Evolutionary conservation across 2,888 invertebrate genomes (phyloP), one percentile per base, ranked within the genome.

Genomic region (Atrina japonica): DNA sequence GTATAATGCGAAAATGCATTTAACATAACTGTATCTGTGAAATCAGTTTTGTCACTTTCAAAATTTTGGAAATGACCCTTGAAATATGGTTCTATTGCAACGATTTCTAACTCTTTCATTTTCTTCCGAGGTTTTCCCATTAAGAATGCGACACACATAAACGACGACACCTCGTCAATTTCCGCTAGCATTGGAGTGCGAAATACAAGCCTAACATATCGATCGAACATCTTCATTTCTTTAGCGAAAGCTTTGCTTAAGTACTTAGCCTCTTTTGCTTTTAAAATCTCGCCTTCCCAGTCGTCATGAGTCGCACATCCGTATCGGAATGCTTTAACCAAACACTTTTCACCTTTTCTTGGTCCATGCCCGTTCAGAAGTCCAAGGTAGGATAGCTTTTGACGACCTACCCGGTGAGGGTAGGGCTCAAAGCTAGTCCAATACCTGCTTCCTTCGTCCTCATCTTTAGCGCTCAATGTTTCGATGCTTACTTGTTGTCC

Each of bases 1-100:
- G 81, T 79, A 49, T 78, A 85, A 60, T 85, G 85, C 1, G 83
- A 78, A 61, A 83, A 83, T 2, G 83, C 80, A 29, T 82, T 77
- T n/a, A 79, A 65, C 18, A 76, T 64, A 7, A 69, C 66, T 2
- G 75, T 49, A 18, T 82, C 78, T n/a, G 55, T 49, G 11, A 49
- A 56, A 9, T 66, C 50, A 11, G 73, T 73, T 70, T 73, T 75
- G 2, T 73, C 77, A 59, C 67, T 80, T 53, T 80, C 77, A 65
- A 81, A 81, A 9, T 71, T 73, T 50, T 78, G 75, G 55, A 83
- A 83, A 16, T 66, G 66, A 16, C 83, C 83, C 23, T 77, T 71
- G 18, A 83, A 52, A 43, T 75, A 81, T 9, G 82, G 72, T 56
- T 85, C 83, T 7, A 85, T 70, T 0, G 83, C 78, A 9, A 85